Evolutionary conservation across 2,888 invertebrate species (phyloP).

Genomic region (Yponomeuta sedellus): DNA sequence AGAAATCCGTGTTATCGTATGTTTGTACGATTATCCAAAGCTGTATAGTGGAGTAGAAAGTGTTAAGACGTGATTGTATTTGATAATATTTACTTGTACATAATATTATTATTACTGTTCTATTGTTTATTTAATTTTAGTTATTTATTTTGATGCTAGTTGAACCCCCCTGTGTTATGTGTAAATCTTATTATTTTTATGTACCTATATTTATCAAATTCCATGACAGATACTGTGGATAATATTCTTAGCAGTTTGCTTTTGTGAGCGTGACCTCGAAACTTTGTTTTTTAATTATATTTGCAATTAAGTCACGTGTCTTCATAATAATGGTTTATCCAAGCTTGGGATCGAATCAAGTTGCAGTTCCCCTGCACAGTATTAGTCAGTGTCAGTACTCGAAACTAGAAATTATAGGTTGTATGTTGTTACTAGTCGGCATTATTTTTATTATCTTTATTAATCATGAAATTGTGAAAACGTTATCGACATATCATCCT

Average conservation of each 20-base stretch:
- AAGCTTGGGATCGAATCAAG: neutral
- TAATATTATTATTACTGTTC: slow-evolving; percentile 35
- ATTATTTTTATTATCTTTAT: slow-evolving; percentile 28
- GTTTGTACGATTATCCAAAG: slow-evolving; percentile 59
- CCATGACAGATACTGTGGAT: slow-evolving; percentile 58
- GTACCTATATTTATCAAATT: slow-evolving; percentile 17
- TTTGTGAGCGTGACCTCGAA: slow-evolving; percentile 20
- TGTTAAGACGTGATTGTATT: slow-evolving; percentile 11
- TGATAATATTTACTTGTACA: slow-evolving; percentile 44
- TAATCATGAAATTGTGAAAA: slow-evolving; percentile 6
- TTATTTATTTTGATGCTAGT: slow-evolving; percentile 65
- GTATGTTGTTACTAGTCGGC: slow-evolving; percentile 38
- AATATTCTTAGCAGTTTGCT: neutral
- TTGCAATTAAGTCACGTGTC: neutral
- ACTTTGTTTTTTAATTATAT: neutral
- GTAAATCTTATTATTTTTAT: slow-evolving; percentile 5
- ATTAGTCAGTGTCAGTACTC: neutral
- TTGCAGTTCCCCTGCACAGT: neutral
- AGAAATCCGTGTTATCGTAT: slow-evolving; percentile 49
- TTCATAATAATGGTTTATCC: neutral
- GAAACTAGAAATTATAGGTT: slow-evolving; percentile 15
- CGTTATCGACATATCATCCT: slow-evolving; percentile 22
- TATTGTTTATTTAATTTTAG: slow-evolving; percentile 47
- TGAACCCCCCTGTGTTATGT: slow-evolving; percentile 51
- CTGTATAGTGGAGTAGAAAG: slow-evolving; percentile 52